Evolutionary conservation across 2,888 invertebrate genomes (phyloP).

Genomic region (Xylocampa areola): DNA sequence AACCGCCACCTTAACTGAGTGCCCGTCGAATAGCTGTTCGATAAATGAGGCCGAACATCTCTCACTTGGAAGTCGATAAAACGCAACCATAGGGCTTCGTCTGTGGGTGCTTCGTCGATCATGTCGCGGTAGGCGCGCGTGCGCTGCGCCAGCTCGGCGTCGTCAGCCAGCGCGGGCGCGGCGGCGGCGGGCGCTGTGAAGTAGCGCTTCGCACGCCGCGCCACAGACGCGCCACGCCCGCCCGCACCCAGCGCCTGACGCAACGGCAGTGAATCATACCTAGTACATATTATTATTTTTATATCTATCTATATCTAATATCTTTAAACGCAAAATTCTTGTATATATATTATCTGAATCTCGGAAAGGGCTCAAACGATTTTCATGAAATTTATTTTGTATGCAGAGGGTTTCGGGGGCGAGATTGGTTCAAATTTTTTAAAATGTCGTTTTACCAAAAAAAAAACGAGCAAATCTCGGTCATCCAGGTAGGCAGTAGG

Average conservation of each 20-base stretch:
- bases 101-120: conserved; percentile 67
- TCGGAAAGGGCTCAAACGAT: too few species aligned
- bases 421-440: too few species aligned
- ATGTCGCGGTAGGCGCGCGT: conserved; percentile 65
- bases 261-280: conserved; percentile 28
- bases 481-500: too few species aligned
- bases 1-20: too few species aligned
- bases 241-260: conserved; percentile 33
- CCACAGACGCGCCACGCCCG: conserved; percentile 3
- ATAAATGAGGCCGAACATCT: background rate
- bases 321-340: too few species aligned
- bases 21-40: too few species aligned
- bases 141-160: conserved; percentile 62
- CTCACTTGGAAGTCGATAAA: conserved; percentile 75
- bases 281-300: background rate
- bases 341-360: too few species aligned
- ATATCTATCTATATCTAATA: too few species aligned
- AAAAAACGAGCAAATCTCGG: too few species aligned
- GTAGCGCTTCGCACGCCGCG: conserved; percentile 45
- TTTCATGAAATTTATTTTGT: too few species aligned
- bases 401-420: too few species aligned
- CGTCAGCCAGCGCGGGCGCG: conserved; percentile 13
- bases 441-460: too few species aligned
- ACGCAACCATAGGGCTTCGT: conserved; percentile 72
- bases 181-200: conserved; percentile 22